phyloP scores from a whole-genome alignment of 1,140 invertebrate genomes.

The Cyclargus thomasi region DNA sequence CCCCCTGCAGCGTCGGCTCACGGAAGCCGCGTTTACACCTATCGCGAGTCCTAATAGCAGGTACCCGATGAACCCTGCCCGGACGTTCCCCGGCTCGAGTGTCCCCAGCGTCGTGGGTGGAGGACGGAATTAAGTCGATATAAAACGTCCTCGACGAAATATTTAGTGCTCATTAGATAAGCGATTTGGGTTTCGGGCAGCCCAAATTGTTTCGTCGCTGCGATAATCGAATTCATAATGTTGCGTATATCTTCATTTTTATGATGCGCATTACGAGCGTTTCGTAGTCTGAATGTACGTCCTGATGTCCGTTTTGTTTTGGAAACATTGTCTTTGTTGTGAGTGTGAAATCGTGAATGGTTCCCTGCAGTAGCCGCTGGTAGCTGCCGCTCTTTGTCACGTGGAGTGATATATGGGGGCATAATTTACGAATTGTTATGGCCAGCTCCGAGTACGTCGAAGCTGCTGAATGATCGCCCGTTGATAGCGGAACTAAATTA shows the following conservation, averaged over 20 bases:
- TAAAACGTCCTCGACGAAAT: constrained; percentile 70
- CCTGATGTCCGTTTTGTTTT: constrained; percentile 35
- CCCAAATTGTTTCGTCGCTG: constrained; percentile 64
- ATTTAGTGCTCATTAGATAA: constrained; percentile 74
- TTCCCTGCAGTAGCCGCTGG: constrained; percentile 56
- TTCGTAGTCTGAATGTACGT: not conserved
- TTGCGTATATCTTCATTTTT: constrained; percentile 38
- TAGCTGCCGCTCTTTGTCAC: constrained; percentile 62
- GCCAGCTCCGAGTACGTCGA: constrained; percentile 37
- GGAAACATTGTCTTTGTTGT: constrained; percentile 69
- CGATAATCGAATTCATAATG: constrained; percentile 41
- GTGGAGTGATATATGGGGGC: constrained; percentile 71
- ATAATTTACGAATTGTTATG: constrained; percentile 67
- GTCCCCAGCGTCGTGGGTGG: constrained; percentile 57
- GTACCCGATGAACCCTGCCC: constrained; percentile 70
- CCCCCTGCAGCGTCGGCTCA: constrained; percentile 48
- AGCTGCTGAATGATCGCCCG: constrained; percentile 67
- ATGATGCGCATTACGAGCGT: constrained; percentile 20
- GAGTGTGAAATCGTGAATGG: constrained; percentile 48
- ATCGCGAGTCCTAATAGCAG: constrained; percentile 65
- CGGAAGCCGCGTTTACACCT: constrained; percentile 72
- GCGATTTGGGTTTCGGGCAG: constrained; percentile 65
- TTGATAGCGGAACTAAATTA: constrained; percentile 71
- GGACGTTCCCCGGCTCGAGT: constrained; percentile 61
- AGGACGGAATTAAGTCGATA: constrained; percentile 65